Percentiles rank a stretch among this genome's conserved stretches.
These are phyloP conservation scores for Rousettus leschenaultii DNA, from an alignment of 2,113 vertebrate genomes.

Conservation along the genomic window DNA sequence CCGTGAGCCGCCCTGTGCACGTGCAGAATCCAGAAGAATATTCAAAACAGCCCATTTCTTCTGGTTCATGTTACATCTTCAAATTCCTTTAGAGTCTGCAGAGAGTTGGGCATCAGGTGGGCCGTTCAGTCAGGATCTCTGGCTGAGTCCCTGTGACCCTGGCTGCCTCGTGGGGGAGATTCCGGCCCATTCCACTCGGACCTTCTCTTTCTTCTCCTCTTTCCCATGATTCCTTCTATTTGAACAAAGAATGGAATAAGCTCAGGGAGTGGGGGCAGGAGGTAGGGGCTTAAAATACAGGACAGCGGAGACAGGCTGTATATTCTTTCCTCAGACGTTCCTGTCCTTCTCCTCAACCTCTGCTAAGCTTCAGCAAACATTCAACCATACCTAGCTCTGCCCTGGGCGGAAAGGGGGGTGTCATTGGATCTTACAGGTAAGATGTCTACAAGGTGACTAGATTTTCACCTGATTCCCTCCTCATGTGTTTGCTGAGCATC, in stretches of 20 bases:
- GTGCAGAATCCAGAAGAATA: not conserved
- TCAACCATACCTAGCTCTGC: not conserved
- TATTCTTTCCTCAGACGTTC: too few relatives aligned
- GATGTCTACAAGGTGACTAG: not conserved
- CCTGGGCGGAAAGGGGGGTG: not conserved
- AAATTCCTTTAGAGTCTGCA: not conserved
- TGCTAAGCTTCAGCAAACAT: not conserved
- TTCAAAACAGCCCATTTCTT: not conserved
- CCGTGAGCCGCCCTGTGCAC: fast-evolving
- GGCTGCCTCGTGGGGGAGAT: not conserved
- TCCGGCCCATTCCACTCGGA: fast-evolving
- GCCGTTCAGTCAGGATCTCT: not conserved
- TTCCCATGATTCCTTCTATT: too few relatives aligned
- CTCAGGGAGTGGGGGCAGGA: not conserved
- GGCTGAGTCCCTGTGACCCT: not conserved
- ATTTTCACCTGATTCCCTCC: not conserved
- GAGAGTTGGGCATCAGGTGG: not conserved
- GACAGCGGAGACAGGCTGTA: not conserved
- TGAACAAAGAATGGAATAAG: not conserved
- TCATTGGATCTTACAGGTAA: not conserved
- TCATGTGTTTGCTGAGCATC: not conserved
- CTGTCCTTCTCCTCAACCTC: not conserved
- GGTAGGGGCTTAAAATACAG: not conserved
- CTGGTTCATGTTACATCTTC: not conserved
- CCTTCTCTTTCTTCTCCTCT: not conserved